These are phyloP conservation scores for Rafetus swinhoei DNA, from an alignment of 2,113 vertebrate genomes.

Conservation along the genomic window DNA sequence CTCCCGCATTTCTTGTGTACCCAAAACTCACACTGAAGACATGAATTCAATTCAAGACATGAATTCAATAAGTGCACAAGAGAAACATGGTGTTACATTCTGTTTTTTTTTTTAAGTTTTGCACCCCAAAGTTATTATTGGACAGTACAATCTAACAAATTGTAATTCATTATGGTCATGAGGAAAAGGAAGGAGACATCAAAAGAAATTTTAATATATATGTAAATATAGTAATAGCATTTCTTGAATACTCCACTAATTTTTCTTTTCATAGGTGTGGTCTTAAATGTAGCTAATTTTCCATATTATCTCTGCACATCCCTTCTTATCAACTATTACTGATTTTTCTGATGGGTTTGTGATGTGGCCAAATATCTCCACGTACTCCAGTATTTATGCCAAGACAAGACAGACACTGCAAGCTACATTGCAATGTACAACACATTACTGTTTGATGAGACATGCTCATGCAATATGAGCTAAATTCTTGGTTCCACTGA, in stretches of 20 bases:
- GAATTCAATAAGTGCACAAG: neutral
- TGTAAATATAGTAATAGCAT: neutral
- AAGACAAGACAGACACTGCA: neutral
- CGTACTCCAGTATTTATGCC: rapidly evolving
- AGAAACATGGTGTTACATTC: neutral
- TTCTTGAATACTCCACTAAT: neutral
- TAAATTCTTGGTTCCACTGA: neutral
- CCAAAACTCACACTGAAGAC: neutral
- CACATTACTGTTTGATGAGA: rapidly evolving
- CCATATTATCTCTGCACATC: neutral
- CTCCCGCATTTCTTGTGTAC: neutral
- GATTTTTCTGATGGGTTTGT: neutral
- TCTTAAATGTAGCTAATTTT: neutral
- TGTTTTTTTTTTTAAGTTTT: neutral
- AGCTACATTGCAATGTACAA: neutral
- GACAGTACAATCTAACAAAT: neutral
- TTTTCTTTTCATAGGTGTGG: neutral
- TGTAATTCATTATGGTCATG: neutral
- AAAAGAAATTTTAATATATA: neutral
- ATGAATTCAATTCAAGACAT: neutral
- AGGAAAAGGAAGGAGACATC: neutral
- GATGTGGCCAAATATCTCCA: neutral
- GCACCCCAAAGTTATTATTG: neutral
- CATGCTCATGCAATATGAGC: rapidly evolving
- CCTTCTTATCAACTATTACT: neutral